Percentiles rank a stretch among this genome's conserved stretches.
Evolutionary conservation across 2,888 invertebrate species (phyloP).

Genomic region (Camptogramma bilineatum): DNA sequence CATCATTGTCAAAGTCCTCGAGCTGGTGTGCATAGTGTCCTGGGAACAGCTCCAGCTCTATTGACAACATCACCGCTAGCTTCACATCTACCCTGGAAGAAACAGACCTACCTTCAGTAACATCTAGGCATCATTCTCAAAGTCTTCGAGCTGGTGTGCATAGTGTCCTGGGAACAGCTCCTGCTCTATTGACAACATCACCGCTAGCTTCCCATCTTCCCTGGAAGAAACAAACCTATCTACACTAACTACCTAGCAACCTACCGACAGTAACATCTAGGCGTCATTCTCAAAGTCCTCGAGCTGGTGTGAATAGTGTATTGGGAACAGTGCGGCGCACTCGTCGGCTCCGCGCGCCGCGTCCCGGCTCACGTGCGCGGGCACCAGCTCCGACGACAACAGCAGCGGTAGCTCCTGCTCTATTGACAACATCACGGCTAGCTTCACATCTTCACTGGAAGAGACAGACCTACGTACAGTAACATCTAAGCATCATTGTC

Average conservation of each 20-base stretch:
- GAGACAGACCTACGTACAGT: not conserved
- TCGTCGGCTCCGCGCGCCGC: slow-evolving; percentile 63
- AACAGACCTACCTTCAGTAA: not conserved
- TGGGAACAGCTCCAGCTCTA: slow-evolving; percentile 60
- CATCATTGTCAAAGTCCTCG: slow-evolving; percentile 65
- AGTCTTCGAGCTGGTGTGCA: slow-evolving; percentile 67
- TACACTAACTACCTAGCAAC: slow-evolving; percentile 42
- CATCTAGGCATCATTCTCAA: slow-evolving; percentile 48
- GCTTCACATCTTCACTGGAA: slow-evolving; percentile 59
- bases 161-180: slow-evolving; percentile 71
- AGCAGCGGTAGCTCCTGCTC: slow-evolving; percentile 64
- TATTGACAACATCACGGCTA: slow-evolving; percentile 72
- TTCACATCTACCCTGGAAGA: slow-evolving; percentile 60
- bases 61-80: slow-evolving; percentile 71
- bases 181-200: slow-evolving; percentile 68
- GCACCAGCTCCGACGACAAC: slow-evolving; percentile 66
- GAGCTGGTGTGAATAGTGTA: slow-evolving; percentile 63
- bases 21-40: slow-evolving; percentile 65
- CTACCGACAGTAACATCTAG: too few relatives aligned
- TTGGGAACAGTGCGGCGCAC: slow-evolving; percentile 66
- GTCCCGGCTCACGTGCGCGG: slow-evolving; percentile 70
- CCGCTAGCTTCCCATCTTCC: slow-evolving; percentile 60
- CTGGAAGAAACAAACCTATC: slow-evolving; percentile 48
- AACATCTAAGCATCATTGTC: too few relatives aligned
- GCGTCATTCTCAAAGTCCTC: slow-evolving; percentile 66